These are phyloP conservation scores for Anseranas semipalmata DNA, from an alignment of 2,113 vertebrate genomes.

Conservation along the genomic window DNA sequence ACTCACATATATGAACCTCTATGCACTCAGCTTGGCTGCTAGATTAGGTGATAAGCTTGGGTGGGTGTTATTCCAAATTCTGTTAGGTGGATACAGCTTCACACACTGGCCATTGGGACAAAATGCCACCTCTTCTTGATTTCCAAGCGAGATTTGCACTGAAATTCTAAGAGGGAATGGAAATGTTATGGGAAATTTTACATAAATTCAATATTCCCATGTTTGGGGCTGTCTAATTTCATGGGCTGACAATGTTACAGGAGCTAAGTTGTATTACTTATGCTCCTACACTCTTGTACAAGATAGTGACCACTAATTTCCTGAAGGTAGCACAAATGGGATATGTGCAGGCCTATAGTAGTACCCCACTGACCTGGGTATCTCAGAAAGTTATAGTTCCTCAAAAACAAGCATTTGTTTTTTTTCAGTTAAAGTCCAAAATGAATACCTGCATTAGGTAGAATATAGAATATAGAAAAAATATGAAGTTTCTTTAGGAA, in stretches of 20 bases:
- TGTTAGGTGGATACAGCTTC: neutral
- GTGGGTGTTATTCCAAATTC: neutral
- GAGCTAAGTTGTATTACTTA: neutral
- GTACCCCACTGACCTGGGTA: neutral
- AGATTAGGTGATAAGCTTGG: neutral
- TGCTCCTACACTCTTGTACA: neutral
- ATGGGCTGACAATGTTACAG: neutral
- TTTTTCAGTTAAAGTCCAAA: neutral
- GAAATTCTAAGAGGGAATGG: neutral
- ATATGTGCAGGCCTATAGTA: neutral
- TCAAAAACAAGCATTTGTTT: neutral
- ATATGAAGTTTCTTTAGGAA: neutral
- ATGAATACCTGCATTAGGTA: neutral
- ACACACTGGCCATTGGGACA: neutral
- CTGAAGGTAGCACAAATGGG: neutral
- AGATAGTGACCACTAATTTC: neutral
- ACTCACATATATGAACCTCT: constrained; percentile 19
- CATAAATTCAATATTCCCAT: neutral
- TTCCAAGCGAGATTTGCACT: neutral
- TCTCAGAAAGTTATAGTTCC: neutral
- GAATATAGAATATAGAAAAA: neutral
- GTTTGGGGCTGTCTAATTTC: neutral
- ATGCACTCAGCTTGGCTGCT: neutral
- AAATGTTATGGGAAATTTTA: neutral
- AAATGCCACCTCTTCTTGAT: neutral